These are phyloP conservation scores for Platanista minor DNA, from an alignment of 2,113 vertebrate species.

Conservation along the genomic window DNA sequence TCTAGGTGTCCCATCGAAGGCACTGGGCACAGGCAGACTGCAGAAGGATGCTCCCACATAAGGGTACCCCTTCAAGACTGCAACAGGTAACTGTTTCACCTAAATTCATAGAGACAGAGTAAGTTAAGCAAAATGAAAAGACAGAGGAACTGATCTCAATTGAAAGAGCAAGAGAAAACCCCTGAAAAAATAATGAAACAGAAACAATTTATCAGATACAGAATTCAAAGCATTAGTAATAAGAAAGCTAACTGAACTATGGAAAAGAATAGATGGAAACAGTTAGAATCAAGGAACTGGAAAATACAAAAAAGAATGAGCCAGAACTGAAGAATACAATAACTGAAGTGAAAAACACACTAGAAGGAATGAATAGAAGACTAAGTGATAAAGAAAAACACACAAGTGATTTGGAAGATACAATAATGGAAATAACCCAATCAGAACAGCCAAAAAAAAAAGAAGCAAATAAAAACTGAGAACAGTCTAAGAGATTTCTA, in stretches of 20 bases:
- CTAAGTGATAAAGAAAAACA: not conserved
- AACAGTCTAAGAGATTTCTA: not conserved
- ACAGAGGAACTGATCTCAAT: not conserved
- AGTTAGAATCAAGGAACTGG: not conserved
- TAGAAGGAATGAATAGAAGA: not conserved
- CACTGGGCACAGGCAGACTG: not conserved
- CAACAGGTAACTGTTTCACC: not conserved
- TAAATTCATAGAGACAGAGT: not conserved
- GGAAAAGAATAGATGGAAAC: not conserved
- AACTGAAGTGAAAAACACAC: not conserved
- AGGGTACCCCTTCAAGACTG: not conserved
- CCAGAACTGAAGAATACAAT: not conserved
- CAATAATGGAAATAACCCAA: not conserved
- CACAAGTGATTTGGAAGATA: not conserved
- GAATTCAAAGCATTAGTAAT: not conserved
- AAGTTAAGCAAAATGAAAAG: not conserved
- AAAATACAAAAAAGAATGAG: not conserved
- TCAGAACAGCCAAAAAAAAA: not conserved
- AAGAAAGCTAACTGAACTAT: not conserved
- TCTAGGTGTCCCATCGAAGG: not conserved
- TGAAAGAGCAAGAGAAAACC: not conserved
- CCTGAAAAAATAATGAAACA: not conserved
- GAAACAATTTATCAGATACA: not conserved
- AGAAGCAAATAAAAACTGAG: not conserved
- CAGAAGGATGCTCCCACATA: not conserved